Evolutionary conservation across 2,113 vertebrate genomes (phyloP).

Genomic region (Apistogramma diplotaenia): DNA sequence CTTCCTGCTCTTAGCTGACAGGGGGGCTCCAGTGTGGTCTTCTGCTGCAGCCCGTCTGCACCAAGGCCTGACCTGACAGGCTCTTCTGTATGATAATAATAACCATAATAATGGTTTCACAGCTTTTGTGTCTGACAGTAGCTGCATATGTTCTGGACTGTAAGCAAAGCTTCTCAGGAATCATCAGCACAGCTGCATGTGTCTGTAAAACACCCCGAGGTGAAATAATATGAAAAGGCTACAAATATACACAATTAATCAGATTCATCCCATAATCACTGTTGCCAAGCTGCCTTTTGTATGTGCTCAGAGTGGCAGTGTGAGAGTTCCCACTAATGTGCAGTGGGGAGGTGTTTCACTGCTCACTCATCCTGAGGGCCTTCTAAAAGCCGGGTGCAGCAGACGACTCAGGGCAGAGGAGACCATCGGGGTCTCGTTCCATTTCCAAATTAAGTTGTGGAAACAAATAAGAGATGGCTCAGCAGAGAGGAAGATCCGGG

Average conservation of each 20-base stretch:
- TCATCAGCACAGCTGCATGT: background rate
- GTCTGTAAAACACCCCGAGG: background rate
- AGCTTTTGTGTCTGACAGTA: background rate
- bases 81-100: background rate
- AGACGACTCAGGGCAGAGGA: slow-evolving; percentile 28
- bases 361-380: slow-evolving; percentile 50
- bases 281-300: slow-evolving; percentile 4
- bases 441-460: slow-evolving; percentile 3
- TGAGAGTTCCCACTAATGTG: slow-evolving; percentile 40
- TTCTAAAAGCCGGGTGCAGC: slow-evolving; percentile 34
- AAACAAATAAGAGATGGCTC: background rate
- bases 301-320: slow-evolving; percentile 14
- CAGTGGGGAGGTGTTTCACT: slow-evolving; percentile 10
- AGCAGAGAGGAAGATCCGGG: background rate
- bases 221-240: slow-evolving; percentile 3
- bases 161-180: background rate
- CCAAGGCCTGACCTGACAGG: no score
- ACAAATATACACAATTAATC: slow-evolving; percentile 5
- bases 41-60: no score
- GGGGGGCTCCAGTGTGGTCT: background rate
- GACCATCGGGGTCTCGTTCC: background rate
- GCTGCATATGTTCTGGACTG: background rate
- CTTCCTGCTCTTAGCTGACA: no score
- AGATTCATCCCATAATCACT: background rate
- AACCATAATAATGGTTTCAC: no score